Conservation (phyloP, 1,140 invertebrate genomes). For the Caenorhabditis elegans region DNA sequence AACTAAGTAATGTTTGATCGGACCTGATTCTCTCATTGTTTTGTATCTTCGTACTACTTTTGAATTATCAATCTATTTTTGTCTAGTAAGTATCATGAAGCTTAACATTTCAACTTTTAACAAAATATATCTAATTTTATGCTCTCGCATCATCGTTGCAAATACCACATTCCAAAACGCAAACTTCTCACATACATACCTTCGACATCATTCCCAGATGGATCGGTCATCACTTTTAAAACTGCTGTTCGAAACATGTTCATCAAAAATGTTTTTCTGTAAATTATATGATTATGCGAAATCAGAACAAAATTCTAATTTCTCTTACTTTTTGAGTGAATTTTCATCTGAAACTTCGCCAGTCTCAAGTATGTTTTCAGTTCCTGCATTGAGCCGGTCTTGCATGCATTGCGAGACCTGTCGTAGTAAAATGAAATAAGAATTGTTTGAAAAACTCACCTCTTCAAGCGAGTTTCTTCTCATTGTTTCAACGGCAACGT, state of each 20-base stretch:
- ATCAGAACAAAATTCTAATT: not conserved
- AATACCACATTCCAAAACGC: too few species aligned
- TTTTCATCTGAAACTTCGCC: not conserved
- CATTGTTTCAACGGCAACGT: not conserved
- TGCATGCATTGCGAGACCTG: not conserved
- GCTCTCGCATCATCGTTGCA: too few species aligned
- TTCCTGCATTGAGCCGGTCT: not conserved
- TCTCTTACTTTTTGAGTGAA: not conserved
- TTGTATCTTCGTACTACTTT: too few species aligned
- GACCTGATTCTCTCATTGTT: too few species aligned
- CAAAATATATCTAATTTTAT: too few species aligned
- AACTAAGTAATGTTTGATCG: too few species aligned
- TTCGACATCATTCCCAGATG: not conserved
- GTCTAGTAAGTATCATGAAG: too few species aligned
- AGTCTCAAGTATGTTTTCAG: not conserved
- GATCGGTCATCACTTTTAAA: not conserved
- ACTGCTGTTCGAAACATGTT: slow-evolving; percentile 29
- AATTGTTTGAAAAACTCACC: not conserved
- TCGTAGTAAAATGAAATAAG: too few species aligned
- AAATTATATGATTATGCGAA: not conserved
- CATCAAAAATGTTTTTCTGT: not conserved
- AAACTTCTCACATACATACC: not conserved
- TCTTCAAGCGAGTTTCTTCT: not conserved
- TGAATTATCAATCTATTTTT: too few species aligned
- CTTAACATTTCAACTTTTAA: too few species aligned